These are phyloP conservation scores for Cryptophagus acutangulus DNA, from an alignment of 2,888 invertebrate genomes.

Conservation along the genomic window DNA sequence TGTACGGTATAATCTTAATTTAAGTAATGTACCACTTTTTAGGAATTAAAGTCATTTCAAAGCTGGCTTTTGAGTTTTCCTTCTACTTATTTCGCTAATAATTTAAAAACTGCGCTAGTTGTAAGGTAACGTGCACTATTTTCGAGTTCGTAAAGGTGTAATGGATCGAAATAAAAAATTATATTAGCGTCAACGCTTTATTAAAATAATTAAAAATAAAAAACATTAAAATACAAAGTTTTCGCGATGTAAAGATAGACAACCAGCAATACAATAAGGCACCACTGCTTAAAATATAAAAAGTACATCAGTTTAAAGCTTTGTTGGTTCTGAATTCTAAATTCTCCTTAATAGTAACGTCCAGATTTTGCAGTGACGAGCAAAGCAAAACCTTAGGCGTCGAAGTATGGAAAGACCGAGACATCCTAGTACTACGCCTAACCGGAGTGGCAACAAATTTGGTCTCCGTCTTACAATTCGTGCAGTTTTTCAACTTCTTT, in stretches of 20 bases:
- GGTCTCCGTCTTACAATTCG: constrained; percentile 5
- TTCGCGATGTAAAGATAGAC: too few species aligned
- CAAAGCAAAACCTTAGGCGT: constrained; percentile 35
- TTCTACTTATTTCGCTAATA: background rate
- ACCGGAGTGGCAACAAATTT: constrained; percentile 51
- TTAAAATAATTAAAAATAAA: too few species aligned
- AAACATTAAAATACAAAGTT: too few species aligned
- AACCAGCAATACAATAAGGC: too few species aligned
- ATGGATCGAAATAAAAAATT: too few species aligned
- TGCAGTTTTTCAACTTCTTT: constrained; percentile 24
- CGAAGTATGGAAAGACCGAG: constrained; percentile 24
- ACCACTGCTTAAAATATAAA: too few species aligned
- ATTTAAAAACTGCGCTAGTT: background rate
- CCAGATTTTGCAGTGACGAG: constrained; percentile 31
- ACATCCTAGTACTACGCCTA: constrained; percentile 48
- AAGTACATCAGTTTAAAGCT: too few species aligned
- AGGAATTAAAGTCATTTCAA: background rate
- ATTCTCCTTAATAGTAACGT: constrained; percentile 18
- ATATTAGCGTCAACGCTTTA: too few species aligned
- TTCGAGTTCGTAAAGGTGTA: too few species aligned
- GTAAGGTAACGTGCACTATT: too few species aligned
- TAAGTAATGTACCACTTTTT: background rate
- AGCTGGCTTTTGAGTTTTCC: background rate
- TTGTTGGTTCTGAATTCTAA: constrained; percentile 29
- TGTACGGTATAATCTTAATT: background rate